phyloP scores from a whole-genome alignment of 2,113 vertebrate genomes.

The Mesocricetus auratus region DNA sequence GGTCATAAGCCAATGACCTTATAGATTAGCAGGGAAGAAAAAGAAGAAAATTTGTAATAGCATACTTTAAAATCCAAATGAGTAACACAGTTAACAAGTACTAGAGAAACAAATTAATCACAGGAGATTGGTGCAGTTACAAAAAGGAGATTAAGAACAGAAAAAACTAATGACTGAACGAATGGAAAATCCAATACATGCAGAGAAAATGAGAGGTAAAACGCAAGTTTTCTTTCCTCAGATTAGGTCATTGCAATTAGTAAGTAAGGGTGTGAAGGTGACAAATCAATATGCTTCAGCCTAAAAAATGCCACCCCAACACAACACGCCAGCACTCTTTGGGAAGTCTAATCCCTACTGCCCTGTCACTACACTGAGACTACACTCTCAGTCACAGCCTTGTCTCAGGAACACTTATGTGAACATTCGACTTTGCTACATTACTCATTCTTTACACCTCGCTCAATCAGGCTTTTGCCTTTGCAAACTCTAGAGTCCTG shows the following conservation, averaged over 20 bases:
- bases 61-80: constrained; percentile 31
- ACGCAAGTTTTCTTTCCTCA: not conserved
- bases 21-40: not conserved
- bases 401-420: not conserved
- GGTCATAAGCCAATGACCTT: not conserved
- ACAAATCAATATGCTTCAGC: not conserved
- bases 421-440: constrained; percentile 15
- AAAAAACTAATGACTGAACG: not conserved
- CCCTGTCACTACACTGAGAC: not conserved
- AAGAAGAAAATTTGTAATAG: constrained; percentile 16
- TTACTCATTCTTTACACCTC: not conserved
- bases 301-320: not conserved
- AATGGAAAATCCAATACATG: not conserved
- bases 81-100: not conserved
- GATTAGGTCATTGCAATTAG: not conserved
- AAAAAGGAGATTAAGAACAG: not conserved
- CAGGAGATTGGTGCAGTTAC: not conserved
- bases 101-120: not conserved
- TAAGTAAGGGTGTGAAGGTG: not conserved
- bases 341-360: not conserved
- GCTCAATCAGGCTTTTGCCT: not conserved
- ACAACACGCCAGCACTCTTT: not conserved
- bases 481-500: not conserved
- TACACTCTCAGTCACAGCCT: not conserved
- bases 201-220: not conserved